These are phyloP conservation scores for Thalassophryne amazonica DNA, from an alignment of 2,797 vertebrate species.

Conservation along the genomic window DNA sequence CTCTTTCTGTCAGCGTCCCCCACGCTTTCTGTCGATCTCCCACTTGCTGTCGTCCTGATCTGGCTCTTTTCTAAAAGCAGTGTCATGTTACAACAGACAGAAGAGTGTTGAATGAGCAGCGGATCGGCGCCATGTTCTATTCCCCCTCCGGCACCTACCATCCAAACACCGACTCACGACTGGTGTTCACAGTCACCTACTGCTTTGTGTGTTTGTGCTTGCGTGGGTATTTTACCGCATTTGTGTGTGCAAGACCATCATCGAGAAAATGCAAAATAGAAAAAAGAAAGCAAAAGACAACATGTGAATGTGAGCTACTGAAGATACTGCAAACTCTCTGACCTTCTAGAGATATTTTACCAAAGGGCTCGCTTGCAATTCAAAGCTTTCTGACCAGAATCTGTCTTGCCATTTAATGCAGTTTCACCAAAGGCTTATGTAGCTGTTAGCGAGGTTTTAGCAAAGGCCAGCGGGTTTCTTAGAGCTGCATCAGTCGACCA, in stretches of 20 bases:
- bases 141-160: slow-evolving; percentile 47
- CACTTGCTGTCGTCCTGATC: slow-evolving; percentile 40
- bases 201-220: neutral
- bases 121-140: slow-evolving; percentile 53
- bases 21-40: slow-evolving; percentile 35
- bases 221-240: slow-evolving; percentile 8
- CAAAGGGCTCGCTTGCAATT: slow-evolving; percentile 65
- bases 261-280: neutral
- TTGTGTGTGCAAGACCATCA: neutral
- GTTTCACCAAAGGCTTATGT: slow-evolving; percentile 64
- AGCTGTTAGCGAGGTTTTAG: slow-evolving; percentile 65
- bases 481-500: slow-evolving; percentile 60
- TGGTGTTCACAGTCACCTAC: slow-evolving; percentile 17
- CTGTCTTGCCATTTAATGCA: slow-evolving; percentile 63
- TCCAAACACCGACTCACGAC: slow-evolving; percentile 24
- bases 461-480: slow-evolving; percentile 73
- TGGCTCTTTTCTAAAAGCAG: slow-evolving; percentile 50
- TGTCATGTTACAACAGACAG: slow-evolving; percentile 55
- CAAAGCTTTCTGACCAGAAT: slow-evolving; percentile 45
- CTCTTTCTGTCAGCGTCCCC: slow-evolving; percentile 31
- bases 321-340: slow-evolving; percentile 47
- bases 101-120: slow-evolving; percentile 52
- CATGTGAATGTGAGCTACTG: slow-evolving; percentile 13
- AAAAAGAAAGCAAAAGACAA: no score
- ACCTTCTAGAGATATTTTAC: slow-evolving; percentile 73